Conservation (phyloP, 2,888 invertebrate species). For the Leptopterna dolabrata region DNA sequence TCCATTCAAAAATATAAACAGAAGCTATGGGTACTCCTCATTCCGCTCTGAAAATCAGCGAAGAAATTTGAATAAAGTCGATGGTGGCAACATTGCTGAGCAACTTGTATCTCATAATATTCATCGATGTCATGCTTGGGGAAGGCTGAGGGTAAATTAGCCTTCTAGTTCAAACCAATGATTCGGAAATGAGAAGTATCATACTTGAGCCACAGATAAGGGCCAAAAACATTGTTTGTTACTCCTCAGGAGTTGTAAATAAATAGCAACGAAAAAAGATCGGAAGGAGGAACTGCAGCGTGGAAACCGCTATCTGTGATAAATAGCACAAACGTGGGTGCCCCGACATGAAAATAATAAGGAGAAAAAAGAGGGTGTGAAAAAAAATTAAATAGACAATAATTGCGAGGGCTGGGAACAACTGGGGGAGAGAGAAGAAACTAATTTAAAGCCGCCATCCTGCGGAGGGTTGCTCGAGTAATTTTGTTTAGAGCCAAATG, state of each 20-base stretch:
- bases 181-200: too few relatives aligned
- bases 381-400: constrained; percentile 46
- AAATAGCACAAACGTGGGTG: neutral
- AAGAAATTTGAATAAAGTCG: too few relatives aligned
- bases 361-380: constrained; percentile 1
- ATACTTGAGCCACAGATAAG: too few relatives aligned
- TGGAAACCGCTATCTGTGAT: neutral
- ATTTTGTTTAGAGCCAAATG: neutral
- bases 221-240: too few relatives aligned
- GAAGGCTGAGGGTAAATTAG: too few relatives aligned
- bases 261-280: neutral
- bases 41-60: too few relatives aligned
- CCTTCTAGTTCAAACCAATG: too few relatives aligned
- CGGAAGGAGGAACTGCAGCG: neutral
- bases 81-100: too few relatives aligned
- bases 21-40: too few relatives aligned
- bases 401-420: constrained; percentile 22
- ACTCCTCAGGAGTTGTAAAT: neutral
- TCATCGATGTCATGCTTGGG: too few relatives aligned
- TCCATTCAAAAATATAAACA: too few relatives aligned
- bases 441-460: constrained; percentile 25
- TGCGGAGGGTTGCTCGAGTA: neutral
- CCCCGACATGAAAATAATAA: neutral
- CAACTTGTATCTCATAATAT: too few relatives aligned
- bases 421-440: constrained; percentile 4